phyloP scores from a whole-genome alignment of 2,113 vertebrate genomes.

The Cyrtonyx montezumae region DNA sequence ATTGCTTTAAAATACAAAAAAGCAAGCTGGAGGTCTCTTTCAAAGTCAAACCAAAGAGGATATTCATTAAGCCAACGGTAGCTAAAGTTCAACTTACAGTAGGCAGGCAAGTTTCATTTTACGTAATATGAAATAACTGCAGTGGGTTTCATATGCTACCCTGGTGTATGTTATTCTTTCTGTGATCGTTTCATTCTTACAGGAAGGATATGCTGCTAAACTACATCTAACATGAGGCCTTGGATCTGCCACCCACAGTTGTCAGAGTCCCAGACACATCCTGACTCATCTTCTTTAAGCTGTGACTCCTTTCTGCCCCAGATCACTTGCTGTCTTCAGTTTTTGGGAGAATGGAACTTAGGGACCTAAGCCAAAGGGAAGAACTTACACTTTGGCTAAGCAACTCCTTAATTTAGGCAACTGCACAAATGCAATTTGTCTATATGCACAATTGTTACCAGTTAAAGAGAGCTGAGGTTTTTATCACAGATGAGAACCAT shows the following conservation, averaged over 20 bases:
- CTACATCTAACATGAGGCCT: neutral
- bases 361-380: neutral
- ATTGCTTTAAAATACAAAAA: neutral
- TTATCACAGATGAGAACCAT: neutral
- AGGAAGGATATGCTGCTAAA: neutral
- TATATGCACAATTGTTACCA: neutral
- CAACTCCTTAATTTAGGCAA: neutral
- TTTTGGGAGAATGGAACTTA: neutral
- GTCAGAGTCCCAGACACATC: neutral
- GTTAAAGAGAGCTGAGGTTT: neutral
- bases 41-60: slow-evolving; percentile 11
- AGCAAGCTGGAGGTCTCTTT: neutral
- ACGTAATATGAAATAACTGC: neutral
- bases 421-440: neutral
- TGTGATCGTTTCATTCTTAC: neutral
- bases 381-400: neutral
- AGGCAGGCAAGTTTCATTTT: neutral
- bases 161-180: neutral
- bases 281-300: neutral
- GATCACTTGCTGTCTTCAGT: neutral
- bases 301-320: fast-evolving
- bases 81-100: neutral
- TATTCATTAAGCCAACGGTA: neutral
- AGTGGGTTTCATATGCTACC: neutral
- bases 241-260: neutral